phyloP scores from a whole-genome alignment of 2,797 vertebrate genomes.

The Poliocrania exsul region DNA sequence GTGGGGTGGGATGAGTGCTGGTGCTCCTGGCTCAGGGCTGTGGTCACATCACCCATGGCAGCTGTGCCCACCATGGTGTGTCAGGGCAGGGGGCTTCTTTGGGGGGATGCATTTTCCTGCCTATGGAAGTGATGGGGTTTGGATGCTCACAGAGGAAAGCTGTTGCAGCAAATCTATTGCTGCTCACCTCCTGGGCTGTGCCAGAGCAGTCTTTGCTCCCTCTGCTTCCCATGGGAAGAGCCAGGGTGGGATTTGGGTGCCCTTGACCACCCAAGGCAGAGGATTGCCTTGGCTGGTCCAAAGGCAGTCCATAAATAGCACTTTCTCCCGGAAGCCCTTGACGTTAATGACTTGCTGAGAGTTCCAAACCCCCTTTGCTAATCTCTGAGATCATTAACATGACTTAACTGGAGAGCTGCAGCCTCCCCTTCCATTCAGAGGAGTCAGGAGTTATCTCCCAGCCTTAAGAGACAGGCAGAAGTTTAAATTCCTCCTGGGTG shows the following conservation, averaged over 20 bases:
- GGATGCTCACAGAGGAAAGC: accelerated
- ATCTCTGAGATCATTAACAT: conserved; percentile 13
- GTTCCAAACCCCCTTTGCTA: background rate
- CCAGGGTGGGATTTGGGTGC: background rate
- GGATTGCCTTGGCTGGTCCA: background rate
- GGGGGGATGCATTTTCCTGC: background rate
- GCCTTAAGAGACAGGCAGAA: background rate
- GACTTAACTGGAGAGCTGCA: background rate
- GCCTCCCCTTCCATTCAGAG: background rate
- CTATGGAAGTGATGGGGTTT: accelerated
- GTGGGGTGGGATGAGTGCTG: background rate
- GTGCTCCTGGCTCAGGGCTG: background rate
- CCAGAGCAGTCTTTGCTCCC: background rate
- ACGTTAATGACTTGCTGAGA: background rate
- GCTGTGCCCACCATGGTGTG: accelerated
- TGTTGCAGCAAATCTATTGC: accelerated
- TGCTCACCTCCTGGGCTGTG: background rate
- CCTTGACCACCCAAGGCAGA: background rate
- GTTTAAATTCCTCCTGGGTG: background rate
- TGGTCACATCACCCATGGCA: accelerated
- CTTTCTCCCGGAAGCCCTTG: background rate
- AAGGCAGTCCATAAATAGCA: background rate
- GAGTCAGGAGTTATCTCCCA: background rate
- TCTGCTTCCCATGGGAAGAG: background rate
- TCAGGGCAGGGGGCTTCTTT: accelerated